phyloP scores from a whole-genome alignment of 2,888 invertebrate species.

The Corbicula japonica region DNA sequence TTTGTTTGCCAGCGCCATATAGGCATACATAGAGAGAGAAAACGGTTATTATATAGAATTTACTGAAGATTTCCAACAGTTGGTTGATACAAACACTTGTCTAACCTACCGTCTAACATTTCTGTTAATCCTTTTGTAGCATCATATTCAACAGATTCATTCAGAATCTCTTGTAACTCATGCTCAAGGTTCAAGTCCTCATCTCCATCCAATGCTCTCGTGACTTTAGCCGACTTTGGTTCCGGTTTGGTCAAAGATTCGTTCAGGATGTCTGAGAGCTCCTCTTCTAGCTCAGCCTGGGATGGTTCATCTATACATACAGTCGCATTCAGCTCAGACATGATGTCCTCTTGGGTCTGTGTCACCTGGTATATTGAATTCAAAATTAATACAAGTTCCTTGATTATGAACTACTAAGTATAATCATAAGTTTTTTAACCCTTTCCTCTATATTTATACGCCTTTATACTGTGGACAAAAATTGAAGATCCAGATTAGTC shows the following conservation, averaged over 20 bases:
- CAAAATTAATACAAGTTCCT: too few species aligned
- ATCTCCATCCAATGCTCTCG: not conserved
- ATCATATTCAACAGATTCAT: constrained; percentile 19
- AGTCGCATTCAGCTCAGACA: constrained; percentile 40
- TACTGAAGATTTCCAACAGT: too few species aligned
- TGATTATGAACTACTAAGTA: too few species aligned
- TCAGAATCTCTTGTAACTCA: constrained; percentile 43
- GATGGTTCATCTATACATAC: constrained; percentile 57
- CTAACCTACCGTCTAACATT: constrained; percentile 42
- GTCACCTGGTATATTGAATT: constrained; percentile 60
- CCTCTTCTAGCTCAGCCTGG: constrained; percentile 65
- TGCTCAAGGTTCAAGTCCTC: constrained; percentile 27
- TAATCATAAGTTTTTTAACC: too few species aligned
- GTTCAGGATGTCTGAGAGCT: constrained; percentile 58
- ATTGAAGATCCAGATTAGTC: too few species aligned
- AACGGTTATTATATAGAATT: too few species aligned
- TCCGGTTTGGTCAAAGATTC: constrained; percentile 18
- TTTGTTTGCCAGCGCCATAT: too few species aligned
- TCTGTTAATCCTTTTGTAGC: constrained; percentile 20
- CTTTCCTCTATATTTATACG: too few species aligned
- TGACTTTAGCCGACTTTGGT: not conserved
- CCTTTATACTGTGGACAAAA: too few species aligned
- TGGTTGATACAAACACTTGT: too few species aligned
- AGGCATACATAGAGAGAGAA: too few species aligned
- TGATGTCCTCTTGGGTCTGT: constrained; percentile 58